Percentiles rank a stretch among this genome's conserved stretches.
phyloP scores from a whole-genome alignment of 2,888 invertebrate species.

The Tetramorium bicarinatum region DNA sequence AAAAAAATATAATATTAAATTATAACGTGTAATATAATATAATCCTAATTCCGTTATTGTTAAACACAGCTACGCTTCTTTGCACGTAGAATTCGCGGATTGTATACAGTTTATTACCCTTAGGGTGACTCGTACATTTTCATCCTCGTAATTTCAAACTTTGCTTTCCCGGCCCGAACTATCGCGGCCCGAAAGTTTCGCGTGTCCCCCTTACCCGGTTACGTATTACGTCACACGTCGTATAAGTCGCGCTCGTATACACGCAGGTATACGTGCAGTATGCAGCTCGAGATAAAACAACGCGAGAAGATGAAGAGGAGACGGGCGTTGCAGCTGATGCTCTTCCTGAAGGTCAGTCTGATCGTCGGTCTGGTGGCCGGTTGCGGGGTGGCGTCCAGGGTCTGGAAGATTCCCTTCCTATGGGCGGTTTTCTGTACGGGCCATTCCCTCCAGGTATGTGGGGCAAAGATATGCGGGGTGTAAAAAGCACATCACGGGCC shows the following conservation, averaged over 20 bases:
- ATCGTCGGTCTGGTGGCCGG: conserved; percentile 87
- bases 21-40: background rate
- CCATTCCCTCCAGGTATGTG: conserved; percentile 83
- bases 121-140: conserved; percentile 21
- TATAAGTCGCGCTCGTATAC: conserved; percentile 82
- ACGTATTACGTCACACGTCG: conserved; percentile 26
- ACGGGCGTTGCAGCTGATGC: conserved; percentile 88
- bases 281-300: conserved; percentile 88
- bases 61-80: background rate
- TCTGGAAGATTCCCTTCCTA: conserved; percentile 83
- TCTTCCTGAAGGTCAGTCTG: conserved; percentile 88
- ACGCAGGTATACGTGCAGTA: conserved; percentile 88
- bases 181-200: conserved; percentile 7
- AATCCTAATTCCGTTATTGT: background rate
- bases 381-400: conserved; percentile 83
- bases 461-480: background rate
- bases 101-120: background rate
- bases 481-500: background rate
- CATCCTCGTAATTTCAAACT: conserved; percentile 39
- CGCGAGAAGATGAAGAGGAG: conserved; percentile 89
- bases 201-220: background rate
- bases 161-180: conserved; percentile 21
- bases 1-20: background rate
- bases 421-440: conserved; percentile 85
- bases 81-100: background rate